phyloP scores from a whole-genome alignment of 1,140 invertebrate species.

The Nasonia longicornis region DNA sequence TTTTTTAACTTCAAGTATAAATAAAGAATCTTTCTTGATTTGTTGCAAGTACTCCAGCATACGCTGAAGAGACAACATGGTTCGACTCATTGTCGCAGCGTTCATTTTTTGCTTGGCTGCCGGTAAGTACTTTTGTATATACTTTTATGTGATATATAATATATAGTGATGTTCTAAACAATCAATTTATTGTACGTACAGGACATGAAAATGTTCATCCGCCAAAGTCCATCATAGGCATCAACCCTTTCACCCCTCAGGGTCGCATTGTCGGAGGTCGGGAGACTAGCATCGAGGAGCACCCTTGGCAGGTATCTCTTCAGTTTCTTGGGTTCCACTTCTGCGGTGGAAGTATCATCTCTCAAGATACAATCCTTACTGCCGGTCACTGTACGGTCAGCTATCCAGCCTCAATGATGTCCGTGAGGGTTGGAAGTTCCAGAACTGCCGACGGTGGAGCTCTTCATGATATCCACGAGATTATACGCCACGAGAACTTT shows the following conservation, averaged over 20 bases:
- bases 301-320: slow-evolving; percentile 72
- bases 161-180: background rate
- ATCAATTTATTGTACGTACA: background rate
- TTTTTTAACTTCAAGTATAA: slow-evolving; percentile 10
- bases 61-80: slow-evolving; percentile 13
- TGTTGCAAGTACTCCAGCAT: slow-evolving; percentile 7
- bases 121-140: slow-evolving; percentile 15
- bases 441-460: slow-evolving; percentile 20
- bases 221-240: background rate
- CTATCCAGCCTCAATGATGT: background rate
- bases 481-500: slow-evolving; percentile 39
- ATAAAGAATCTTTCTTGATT: background rate
- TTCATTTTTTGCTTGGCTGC: background rate
- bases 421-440: slow-evolving; percentile 20
- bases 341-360: slow-evolving; percentile 71
- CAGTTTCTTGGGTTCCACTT: slow-evolving; percentile 71
- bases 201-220: slow-evolving; percentile 4
- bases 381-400: slow-evolving; percentile 68
- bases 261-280: slow-evolving; percentile 71
- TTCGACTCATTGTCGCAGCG: background rate
- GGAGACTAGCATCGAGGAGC: slow-evolving; percentile 66
- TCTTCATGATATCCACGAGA: slow-evolving; percentile 40
- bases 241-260: slow-evolving; percentile 49
- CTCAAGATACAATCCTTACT: slow-evolving; percentile 69
- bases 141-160: background rate